phyloP scores from a whole-genome alignment of 2,888 invertebrate species.

The Eilema sororculum region DNA sequence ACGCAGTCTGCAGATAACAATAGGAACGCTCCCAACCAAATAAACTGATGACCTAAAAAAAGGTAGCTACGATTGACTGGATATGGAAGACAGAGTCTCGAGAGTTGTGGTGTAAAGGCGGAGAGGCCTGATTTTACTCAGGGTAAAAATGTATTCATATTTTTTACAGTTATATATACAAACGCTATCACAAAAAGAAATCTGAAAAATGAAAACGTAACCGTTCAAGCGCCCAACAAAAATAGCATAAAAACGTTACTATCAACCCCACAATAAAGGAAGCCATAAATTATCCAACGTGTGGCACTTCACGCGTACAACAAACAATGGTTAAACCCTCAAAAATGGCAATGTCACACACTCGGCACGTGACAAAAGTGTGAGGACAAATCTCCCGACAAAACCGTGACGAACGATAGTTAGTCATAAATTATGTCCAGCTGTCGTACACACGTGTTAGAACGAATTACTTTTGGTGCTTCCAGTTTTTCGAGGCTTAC shows the following conservation, averaged over 20 bases:
- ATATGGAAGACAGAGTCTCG: no score
- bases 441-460: slow-evolving; percentile 21
- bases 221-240: slow-evolving; percentile 2
- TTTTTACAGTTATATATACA: background rate
- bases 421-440: slow-evolving; percentile 28
- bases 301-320: slow-evolving; percentile 23
- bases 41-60: no score
- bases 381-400: slow-evolving; percentile 35
- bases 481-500: background rate
- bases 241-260: slow-evolving; percentile 14
- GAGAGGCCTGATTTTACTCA: no score
- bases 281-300: slow-evolving; percentile 36
- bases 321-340: slow-evolving; percentile 41
- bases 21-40: no score
- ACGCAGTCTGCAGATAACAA: no score
- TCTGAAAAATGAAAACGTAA: background rate
- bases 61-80: no score
- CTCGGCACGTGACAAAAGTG: slow-evolving; percentile 45
- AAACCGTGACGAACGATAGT: slow-evolving; percentile 28
- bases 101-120: no score
- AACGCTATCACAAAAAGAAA: background rate
- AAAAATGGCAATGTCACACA: slow-evolving; percentile 34
- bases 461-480: slow-evolving; percentile 7
- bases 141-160: background rate
- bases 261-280: slow-evolving; percentile 18